Percentiles rank a stretch among this genome's conserved stretches.
Conservation (phyloP, 2,888 invertebrate genomes). For the Thelaira solivaga region DNA sequence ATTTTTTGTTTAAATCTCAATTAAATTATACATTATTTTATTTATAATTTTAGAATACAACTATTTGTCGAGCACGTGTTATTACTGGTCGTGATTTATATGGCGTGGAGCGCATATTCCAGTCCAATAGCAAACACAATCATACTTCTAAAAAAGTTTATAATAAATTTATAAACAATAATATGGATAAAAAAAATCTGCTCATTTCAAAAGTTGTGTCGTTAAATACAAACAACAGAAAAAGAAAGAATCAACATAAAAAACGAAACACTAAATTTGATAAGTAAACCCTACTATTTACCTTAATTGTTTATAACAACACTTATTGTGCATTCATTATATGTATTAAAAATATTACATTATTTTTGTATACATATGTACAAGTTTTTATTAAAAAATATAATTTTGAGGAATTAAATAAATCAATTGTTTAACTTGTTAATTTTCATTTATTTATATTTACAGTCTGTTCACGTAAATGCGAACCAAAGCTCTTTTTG, state of each 20-base stretch:
- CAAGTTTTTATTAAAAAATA: too few relatives aligned
- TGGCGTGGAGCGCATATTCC: conserved; percentile 71
- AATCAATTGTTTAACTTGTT: too few relatives aligned
- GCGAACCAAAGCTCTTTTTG: too few relatives aligned
- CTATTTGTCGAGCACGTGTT: conserved; percentile 73
- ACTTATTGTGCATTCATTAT: too few relatives aligned
- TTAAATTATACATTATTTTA: too few relatives aligned
- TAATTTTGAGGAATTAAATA: too few relatives aligned
- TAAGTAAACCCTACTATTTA: not conserved
- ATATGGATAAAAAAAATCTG: not conserved
- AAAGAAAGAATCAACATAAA: not conserved
- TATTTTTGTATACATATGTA: too few relatives aligned
- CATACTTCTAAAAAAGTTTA: conserved; percentile 70
- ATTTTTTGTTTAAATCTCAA: too few relatives aligned
- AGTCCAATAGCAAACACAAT: conserved; percentile 71
- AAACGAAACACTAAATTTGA: not conserved
- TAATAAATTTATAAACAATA: conserved; percentile 4
- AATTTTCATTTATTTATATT: too few relatives aligned
- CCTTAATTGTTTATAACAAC: too few relatives aligned
- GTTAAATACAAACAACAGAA: not conserved
- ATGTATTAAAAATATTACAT: too few relatives aligned
- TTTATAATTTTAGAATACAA: conserved; percentile 69
- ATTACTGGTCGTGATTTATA: conserved; percentile 70
- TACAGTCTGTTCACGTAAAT: too few relatives aligned
- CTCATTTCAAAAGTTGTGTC: not conserved